Conservation (phyloP, 2,113 vertebrate genomes). For the Oplegnathus fasciatus region DNA sequence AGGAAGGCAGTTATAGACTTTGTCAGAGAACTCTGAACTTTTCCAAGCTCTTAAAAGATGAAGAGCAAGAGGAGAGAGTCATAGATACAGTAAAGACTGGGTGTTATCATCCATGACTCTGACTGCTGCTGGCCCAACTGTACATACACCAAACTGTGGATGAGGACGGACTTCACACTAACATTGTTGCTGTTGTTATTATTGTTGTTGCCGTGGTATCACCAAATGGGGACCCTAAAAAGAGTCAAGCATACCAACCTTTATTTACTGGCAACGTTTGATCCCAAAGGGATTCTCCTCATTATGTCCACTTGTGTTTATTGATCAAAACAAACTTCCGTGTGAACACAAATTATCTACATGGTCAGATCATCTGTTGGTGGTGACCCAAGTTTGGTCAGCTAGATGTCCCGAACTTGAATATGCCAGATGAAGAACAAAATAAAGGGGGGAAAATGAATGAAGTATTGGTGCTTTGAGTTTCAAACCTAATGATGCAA, state of each 20-base stretch:
- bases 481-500: slow-evolving; percentile 17
- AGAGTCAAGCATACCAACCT: slow-evolving; percentile 1
- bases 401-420: neutral
- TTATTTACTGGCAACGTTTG: slow-evolving; percentile 39
- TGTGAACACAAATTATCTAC: slow-evolving; percentile 4
- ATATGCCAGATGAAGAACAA: slow-evolving; percentile 56
- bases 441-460: neutral
- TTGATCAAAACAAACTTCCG: slow-evolving; percentile 18
- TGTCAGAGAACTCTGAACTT: slow-evolving; percentile 23
- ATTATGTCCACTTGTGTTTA: slow-evolving; percentile 24
- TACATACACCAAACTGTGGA: slow-evolving; percentile 39
- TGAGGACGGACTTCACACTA: slow-evolving; percentile 10
- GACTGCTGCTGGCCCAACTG: slow-evolving; percentile 40
- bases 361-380: neutral
- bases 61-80: slow-evolving; percentile 7
- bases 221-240: neutral
- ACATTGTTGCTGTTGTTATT: slow-evolving; percentile 24
- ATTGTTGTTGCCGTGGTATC: slow-evolving; percentile 29
- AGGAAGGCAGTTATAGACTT: slow-evolving; percentile 12
- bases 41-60: neutral
- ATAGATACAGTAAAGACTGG: neutral
- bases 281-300: slow-evolving; percentile 44
- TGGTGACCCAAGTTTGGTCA: neutral
- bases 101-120: neutral
- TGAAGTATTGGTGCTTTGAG: neutral